A percentile compares a stretch with the other conserved stretches of the same genome.
Conservation (phyloP, 2,888 invertebrate species). For the Microplitis manilae region DNA sequence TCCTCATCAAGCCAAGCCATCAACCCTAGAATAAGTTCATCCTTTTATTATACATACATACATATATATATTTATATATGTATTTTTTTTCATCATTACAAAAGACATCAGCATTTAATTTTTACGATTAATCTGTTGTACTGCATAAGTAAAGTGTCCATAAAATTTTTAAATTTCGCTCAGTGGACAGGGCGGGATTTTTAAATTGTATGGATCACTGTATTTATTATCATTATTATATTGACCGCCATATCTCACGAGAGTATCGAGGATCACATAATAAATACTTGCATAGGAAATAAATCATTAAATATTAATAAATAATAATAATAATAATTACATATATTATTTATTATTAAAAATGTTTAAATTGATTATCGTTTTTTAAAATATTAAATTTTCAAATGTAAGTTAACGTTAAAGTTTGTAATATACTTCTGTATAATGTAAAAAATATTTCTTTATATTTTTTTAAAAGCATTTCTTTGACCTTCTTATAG, state of each 20-base stretch:
- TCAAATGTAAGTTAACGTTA: not conserved
- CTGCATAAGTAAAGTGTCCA: constrained; percentile 38
- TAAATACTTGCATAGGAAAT: constrained; percentile 30
- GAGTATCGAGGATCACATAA: constrained; percentile 34
- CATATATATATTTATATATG: not conserved
- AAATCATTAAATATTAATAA: not conserved
- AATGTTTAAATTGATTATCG: constrained; percentile 14
- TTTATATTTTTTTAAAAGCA: constrained; percentile 16
- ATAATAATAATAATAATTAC: not conserved
- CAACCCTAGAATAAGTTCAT: not conserved
- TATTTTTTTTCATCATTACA: not conserved
- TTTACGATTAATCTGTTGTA: not conserved
- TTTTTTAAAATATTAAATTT: constrained; percentile 2
- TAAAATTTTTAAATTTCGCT: constrained; percentile 54
- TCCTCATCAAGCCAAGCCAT: not conserved
- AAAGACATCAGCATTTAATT: not conserved
- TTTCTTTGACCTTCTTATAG: not conserved
- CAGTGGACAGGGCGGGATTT: constrained; percentile 59
- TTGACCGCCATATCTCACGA: not conserved
- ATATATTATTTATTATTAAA: not conserved
- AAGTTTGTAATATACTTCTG: constrained; percentile 23
- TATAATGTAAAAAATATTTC: constrained; percentile 11
- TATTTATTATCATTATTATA: not conserved
- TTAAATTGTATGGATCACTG: constrained; percentile 53
- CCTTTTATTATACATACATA: not conserved